Evolutionary conservation across 1,140 invertebrate species (phyloP).

Genomic region (Calephelis virginiensis): DNA sequence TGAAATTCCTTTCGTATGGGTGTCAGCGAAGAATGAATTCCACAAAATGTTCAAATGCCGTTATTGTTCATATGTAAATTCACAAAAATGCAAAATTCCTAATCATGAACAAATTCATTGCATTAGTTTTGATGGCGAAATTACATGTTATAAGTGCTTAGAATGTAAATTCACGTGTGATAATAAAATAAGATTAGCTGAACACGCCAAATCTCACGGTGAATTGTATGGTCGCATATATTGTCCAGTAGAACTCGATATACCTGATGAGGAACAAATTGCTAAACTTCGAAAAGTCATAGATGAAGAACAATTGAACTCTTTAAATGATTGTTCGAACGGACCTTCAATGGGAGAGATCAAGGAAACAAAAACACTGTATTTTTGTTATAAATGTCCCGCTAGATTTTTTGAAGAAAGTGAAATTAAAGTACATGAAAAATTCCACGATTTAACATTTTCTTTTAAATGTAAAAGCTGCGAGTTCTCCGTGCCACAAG

Average conservation of each 20-base stretch:
- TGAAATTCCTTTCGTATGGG: conserved; percentile 85
- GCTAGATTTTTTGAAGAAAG: conserved; percentile 82
- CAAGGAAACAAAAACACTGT: conserved; percentile 68
- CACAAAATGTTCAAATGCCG: conserved; percentile 92
- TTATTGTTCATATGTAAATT: conserved; percentile 90
- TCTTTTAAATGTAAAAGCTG: conserved; percentile 86
- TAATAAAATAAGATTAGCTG: conserved; percentile 85
- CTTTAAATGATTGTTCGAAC: conserved; percentile 39
- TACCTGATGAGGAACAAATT: conserved; percentile 84
- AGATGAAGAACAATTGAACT: conserved; percentile 53
- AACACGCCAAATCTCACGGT: conserved; percentile 89
- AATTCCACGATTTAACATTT: conserved; percentile 83
- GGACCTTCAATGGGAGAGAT: conserved; percentile 39
- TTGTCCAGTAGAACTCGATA: conserved; percentile 82
- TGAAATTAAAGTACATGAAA: conserved; percentile 83
- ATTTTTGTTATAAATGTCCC: conserved; percentile 86
- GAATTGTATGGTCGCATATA: conserved; percentile 84
- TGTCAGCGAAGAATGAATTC: conserved; percentile 84
- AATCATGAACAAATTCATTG: conserved; percentile 93
- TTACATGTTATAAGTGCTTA: conserved; percentile 80
- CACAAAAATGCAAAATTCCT: conserved; percentile 87
- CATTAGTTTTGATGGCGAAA: conserved; percentile 69
- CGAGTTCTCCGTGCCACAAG: conserved; percentile 87
- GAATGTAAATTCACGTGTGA: conserved; percentile 91
- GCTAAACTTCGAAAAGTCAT: conserved; percentile 78